These are phyloP conservation scores for Dioctria rufipes DNA, from an alignment of 2,888 invertebrate genomes.

Conservation along the genomic window DNA sequence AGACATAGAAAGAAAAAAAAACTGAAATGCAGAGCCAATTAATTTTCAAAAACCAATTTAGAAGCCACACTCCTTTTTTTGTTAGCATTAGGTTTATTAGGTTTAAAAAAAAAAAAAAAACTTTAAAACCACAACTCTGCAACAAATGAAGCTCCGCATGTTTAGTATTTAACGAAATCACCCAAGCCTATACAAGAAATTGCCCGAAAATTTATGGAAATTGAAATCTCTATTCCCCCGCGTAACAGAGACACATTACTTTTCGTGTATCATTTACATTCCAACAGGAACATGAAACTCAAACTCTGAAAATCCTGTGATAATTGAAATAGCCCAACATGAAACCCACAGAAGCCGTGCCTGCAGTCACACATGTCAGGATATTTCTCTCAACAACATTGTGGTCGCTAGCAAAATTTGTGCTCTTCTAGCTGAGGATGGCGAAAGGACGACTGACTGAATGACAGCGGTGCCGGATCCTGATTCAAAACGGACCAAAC, in stretches of 20 bases:
- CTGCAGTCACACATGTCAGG: conserved; percentile 51
- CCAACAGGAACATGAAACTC: conserved; percentile 30
- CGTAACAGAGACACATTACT: not conserved
- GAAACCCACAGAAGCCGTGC: conserved; percentile 37
- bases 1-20: too few relatives aligned
- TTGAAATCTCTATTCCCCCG: not conserved
- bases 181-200: too few relatives aligned
- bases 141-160: too few relatives aligned
- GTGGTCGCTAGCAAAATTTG: conserved; percentile 43
- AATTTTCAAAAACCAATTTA: too few relatives aligned
- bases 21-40: too few relatives aligned
- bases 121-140: too few relatives aligned
- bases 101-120: too few relatives aligned
- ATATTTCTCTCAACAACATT: conserved; percentile 42
- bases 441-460: conserved; percentile 45
- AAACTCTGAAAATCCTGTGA: conserved; percentile 28
- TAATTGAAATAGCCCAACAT: conserved; percentile 53
- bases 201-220: conserved; percentile 17
- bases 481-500: not conserved
- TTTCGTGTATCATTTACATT: conserved; percentile 44
- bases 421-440: not conserved
- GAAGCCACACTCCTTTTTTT: too few relatives aligned
- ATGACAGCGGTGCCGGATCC: conserved; percentile 33
- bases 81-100: too few relatives aligned
- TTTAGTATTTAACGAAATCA: too few relatives aligned